These are phyloP conservation scores for Garrulus glandarius DNA, from an alignment of 2,797 vertebrate species.

Conservation along the genomic window DNA sequence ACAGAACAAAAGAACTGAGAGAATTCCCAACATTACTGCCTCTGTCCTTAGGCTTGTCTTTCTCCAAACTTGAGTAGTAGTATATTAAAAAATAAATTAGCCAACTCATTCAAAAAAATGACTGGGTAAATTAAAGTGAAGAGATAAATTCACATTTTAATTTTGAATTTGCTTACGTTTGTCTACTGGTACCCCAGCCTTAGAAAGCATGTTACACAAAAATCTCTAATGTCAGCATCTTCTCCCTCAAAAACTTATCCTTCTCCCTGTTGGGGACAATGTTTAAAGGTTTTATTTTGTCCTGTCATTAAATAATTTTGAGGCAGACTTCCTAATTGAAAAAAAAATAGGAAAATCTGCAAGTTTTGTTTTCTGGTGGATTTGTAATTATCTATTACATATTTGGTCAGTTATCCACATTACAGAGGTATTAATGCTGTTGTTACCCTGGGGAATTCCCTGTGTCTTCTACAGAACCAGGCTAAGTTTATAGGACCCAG, in stretches of 20 bases:
- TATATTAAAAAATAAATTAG: not conserved
- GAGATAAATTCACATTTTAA: constrained; percentile 8
- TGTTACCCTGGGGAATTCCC: not conserved
- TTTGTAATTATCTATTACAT: not conserved
- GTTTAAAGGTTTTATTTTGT: not conserved
- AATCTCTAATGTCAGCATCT: not conserved
- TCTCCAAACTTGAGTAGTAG: not conserved
- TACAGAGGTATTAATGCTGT: not conserved
- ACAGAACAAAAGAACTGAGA: not conserved
- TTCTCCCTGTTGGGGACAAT: not conserved
- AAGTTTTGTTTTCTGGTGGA: not conserved
- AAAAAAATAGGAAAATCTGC: not conserved
- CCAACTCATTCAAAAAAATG: not conserved
- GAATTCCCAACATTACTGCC: not conserved
- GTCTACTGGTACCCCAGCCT: not conserved
- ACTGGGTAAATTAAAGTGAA: not conserved
- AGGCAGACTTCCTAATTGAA: not conserved
- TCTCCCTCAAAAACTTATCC: not conserved
- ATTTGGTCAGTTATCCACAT: not conserved
- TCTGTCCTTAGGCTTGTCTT: not conserved
- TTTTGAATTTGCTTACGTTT: not conserved
- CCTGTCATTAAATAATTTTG: not conserved
- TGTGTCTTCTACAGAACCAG: not conserved
- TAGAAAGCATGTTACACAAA: not conserved
- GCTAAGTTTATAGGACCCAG: not conserved